Base-by-base conservation (phyloP, 2,888 invertebrate species). In the Tetranychus truncatus region DNA sequence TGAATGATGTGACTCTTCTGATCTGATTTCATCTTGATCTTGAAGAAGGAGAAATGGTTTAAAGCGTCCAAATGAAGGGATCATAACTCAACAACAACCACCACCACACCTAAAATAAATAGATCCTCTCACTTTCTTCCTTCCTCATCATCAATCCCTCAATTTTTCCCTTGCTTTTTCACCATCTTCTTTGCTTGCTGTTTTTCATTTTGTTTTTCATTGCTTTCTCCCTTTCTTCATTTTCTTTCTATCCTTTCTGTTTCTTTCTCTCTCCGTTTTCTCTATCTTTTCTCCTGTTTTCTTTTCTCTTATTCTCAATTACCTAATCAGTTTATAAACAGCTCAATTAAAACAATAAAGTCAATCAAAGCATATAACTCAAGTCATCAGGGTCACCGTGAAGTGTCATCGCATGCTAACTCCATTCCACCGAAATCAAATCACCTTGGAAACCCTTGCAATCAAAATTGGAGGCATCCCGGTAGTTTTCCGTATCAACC, bases 171-270 rank as follows among this genome's bases (percentile, higher is more conserved):
- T 24, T 20, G 18, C 20, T 11, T 24, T 24, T 24, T 5, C 21
- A 24, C 20, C 21, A 69, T 20, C 69, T 69, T 69, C 11, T 21
- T 69, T 24, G 69, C 69, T 24, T 20, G 20, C 69, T 24, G n/a
- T 69, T 69, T 69, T 69, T 20, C 69, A 24, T 24, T 69, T 24
- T 24, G 34, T 24, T 69, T 69, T 72, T 20, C 34, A 72, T 72
- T 72, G 45, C 72, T 72, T 24, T 72, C 72, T 72, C 34, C 24
- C 72, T 72, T 11, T 72, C 11, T 34, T 44, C 20, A 45, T 34
- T 72, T 34, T 72, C 44, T 69, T 21, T 69, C 69, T 69, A 11
- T 69, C 69, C 20, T 69, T 24, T 69, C 69, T 20, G 11, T 67
- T 24, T 69, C 69, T 69, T 69, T 69, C 18, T 69, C 21, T 55